Evolutionary conservation across 2,113 vertebrate species (phyloP).

Genomic region (Brevimyrus niger): DNA sequence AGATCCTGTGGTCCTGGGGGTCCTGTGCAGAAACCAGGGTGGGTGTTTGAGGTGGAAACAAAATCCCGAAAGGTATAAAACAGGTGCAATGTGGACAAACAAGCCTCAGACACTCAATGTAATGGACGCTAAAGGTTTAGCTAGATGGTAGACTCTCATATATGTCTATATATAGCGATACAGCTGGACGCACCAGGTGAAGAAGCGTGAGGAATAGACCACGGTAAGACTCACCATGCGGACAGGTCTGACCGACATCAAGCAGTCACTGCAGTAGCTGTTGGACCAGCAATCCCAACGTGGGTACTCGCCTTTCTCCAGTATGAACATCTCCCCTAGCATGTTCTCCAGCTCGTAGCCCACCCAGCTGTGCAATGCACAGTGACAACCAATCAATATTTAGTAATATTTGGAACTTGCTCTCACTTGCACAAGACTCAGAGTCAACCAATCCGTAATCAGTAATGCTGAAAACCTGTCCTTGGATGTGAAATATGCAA

Average conservation of each 20-base stretch:
- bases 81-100: background rate
- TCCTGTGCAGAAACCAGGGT: conserved; percentile 46
- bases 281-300: conserved; percentile 78
- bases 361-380: conserved; percentile 57
- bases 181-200: background rate
- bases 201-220: background rate
- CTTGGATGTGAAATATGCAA: background rate
- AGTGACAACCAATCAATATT: background rate
- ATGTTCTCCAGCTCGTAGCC: conserved; percentile 69
- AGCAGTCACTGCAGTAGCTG: conserved; percentile 65
- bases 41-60: background rate
- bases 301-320: conserved; percentile 74
- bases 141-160: background rate
- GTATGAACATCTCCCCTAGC: conserved; percentile 70
- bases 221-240: conserved; percentile 54
- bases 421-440: background rate
- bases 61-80: background rate
- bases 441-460: background rate
- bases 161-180: background rate
- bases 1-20: conserved; percentile 70
- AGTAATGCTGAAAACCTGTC: background rate
- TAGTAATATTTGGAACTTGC: background rate
- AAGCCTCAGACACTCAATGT: background rate
- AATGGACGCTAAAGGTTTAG: background rate
- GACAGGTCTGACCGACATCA: conserved; percentile 69